These are phyloP conservation scores for Lucilia sericata DNA, from an alignment of 1,140 invertebrate genomes.

Conservation along the genomic window DNA sequence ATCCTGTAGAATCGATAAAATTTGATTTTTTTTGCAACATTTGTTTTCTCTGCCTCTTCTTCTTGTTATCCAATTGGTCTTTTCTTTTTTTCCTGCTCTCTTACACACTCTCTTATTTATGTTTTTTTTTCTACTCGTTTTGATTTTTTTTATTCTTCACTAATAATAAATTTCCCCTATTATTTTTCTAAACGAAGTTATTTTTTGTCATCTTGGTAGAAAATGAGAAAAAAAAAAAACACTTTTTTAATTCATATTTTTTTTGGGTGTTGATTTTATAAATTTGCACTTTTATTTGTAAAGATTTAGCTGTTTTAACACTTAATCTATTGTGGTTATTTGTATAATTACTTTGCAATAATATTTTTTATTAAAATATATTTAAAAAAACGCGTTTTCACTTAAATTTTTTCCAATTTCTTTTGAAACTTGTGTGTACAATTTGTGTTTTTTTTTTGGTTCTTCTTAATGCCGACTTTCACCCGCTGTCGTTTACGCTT, in stretches of 20 bases:
- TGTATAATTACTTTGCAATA: not conserved
- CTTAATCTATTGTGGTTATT: not conserved
- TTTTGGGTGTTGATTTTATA: conserved; percentile 1
- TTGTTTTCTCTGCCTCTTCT: not conserved
- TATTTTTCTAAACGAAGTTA: conserved; percentile 17
- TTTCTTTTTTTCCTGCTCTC: not conserved
- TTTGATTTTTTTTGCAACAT: not conserved
- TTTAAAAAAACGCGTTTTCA: conserved; percentile 9
- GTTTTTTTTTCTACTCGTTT: not conserved
- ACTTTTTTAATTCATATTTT: not conserved
- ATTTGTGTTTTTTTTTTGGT: not conserved
- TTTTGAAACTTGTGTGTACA: not conserved
- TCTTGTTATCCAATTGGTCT: not conserved
- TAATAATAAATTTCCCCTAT: not conserved
- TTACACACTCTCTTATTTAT: not conserved
- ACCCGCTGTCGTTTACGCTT: conserved; percentile 1
- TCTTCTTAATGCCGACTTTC: not conserved
- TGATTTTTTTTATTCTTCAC: not conserved
- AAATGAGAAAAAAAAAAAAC: too few species aligned
- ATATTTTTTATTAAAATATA: conserved; percentile 7
- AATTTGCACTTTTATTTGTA: not conserved
- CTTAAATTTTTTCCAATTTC: conserved; percentile 5
- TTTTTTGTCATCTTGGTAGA: conserved; percentile 9
- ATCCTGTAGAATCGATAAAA: not conserved
- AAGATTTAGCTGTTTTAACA: not conserved